Base-by-base conservation (phyloP, 2,797 vertebrate species). In the Platyrinchus mystaceus region DNA sequence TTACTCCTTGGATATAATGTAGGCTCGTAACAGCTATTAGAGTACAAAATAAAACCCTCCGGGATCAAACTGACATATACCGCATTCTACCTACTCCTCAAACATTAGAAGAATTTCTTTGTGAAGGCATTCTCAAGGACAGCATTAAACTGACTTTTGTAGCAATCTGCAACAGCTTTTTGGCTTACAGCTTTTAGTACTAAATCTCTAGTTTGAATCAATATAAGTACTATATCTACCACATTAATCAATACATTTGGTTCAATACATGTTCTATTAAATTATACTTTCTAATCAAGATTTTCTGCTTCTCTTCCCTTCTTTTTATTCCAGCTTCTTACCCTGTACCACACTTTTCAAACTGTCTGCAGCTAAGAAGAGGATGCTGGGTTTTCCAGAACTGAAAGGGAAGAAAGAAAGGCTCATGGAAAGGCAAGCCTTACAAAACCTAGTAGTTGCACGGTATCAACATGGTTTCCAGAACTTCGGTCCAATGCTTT, bases 1-100 rank as follows among this genome's bases (percentile, higher is more conserved):
- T 99, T 98, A 98, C 99, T 99, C 98, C 98, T 99, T 99, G 98
- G 99, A 99, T 99, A 99, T 99, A 99, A 99, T 99, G 99, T 99
- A 99, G 99, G 98, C 99, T 99, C 98, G 98, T 99, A 99, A 99
- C 99, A 99, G 99, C 99, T 99, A 99, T 99, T 99, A 99, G 99
- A 99, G 99, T 98, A 99, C 99, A 99, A 99, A 99, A 99, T 99
- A 98, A 99, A 98, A 98, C 98, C 99, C 98, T 98, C 97, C 96
- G 99, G 99, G 99, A 99, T 98, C 98, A 98, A 98, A 98, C 98
- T 99, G 99, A 99, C 99, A 99, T 98, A 98, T 98, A 99, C 98
- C 95, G 98, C 98, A 98, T 99, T 99, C 99, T 99, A 99, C 99
- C 98, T 99, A 98, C 98, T 99, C 98, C 99, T 99, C 98, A 99